Conservation (phyloP, 2,113 vertebrate genomes). For the Cryptomyrus ogoouensis region DNA sequence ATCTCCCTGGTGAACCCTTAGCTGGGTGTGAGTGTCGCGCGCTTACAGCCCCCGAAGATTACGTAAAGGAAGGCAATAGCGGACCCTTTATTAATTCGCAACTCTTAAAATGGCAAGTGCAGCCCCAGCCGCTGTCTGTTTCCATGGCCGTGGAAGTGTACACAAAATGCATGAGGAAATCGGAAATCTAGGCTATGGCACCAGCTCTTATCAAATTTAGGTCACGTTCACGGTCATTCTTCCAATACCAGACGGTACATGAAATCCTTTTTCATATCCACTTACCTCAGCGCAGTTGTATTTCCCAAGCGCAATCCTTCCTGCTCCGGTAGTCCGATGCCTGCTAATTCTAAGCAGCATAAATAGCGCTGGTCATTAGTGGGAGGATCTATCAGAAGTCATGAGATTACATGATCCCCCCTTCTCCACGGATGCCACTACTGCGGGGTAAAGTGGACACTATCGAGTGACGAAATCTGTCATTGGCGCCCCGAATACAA, state of each 20-base stretch:
- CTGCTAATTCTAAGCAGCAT: conserved; percentile 22
- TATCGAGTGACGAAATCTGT: neutral
- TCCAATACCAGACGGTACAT: neutral
- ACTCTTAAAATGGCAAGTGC: neutral
- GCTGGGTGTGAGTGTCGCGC: neutral
- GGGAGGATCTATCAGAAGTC: conserved; percentile 28
- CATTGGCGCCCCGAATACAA: neutral
- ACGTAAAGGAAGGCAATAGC: neutral
- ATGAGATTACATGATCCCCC: conserved; percentile 21
- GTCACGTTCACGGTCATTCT: conserved; percentile 36
- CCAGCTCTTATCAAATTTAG: conserved; percentile 28
- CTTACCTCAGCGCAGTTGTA: conserved; percentile 25
- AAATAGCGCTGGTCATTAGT: conserved; percentile 26
- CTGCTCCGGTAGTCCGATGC: conserved; percentile 4
- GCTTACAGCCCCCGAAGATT: neutral
- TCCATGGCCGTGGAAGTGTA: neutral
- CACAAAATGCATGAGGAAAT: neutral
- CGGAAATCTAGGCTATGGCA: neutral
- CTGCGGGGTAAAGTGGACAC: neutral
- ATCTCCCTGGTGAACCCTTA: neutral
- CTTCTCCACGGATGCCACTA: conserved; percentile 4
- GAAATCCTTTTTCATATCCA: neutral
- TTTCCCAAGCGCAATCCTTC: conserved; percentile 19
- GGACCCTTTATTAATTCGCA: neutral
- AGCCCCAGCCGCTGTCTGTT: neutral